Base-by-base conservation (phyloP, 1,140 invertebrate species). In the Trichogramma pretiosum region DNA sequence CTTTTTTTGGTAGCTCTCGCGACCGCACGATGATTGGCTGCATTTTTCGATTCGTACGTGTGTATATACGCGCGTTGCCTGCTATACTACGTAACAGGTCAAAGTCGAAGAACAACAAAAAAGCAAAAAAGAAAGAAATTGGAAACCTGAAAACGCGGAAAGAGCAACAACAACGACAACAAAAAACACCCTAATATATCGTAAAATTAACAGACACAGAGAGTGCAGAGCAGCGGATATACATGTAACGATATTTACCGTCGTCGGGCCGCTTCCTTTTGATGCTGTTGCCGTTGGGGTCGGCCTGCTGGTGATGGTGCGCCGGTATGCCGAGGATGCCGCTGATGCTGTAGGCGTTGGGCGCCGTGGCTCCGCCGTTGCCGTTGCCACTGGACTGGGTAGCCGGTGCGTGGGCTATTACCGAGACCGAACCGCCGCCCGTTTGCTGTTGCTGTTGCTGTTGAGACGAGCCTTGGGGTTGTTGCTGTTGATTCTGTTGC, bases 311-410 rank as follows among this genome's bases (percentile, higher is more conserved):
- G 58, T 80, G 81, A 65, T 85, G 83, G 52, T 84, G 81, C 21
- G 75, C 70, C 26, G 77, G 76, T 55, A 94, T 88, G 16, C 91
- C 91, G 17, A 94, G 78, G 65, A 94, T 93, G n/a, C 92, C 91
- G 67, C 92, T 93, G 72, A 94, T 95, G 71, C 88, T 92, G 74
- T 95, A 95, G 46, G 85, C 84, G 54, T 62, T 68, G 47, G 68
- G 63, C 46, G 64, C 64, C 49, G 63, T 61, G 22, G 64, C 59
- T 5, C 61, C 61, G 7, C 64, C 53, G 67, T 78, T 70, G 73
- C 77, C 63, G 68, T 72, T 70, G 19, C 65, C 70, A n/a, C n/a
- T n/a, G n/a, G n/a, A n/a, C n/a, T n/a, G n/a, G 18, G 77, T 75
- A 39, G 72, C 78, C 60, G 73, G 78, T 62, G 83, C 73, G 75